Conservation (phyloP, 2,888 invertebrate species). For the Ectemnius continuus region DNA sequence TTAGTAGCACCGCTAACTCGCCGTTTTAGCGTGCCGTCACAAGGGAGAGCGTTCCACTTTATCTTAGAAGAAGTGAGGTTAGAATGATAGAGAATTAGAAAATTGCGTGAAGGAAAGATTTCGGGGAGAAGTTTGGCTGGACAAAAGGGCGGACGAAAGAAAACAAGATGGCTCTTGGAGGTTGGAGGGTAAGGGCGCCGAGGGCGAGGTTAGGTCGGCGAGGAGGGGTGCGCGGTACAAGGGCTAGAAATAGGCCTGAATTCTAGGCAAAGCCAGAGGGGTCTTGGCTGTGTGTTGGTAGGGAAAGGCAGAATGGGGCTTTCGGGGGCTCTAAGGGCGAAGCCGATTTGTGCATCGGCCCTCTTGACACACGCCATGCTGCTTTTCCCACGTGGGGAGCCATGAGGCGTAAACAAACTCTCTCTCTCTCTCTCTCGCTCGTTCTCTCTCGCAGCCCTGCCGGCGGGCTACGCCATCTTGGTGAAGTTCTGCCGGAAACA, state of each 20-base stretch:
- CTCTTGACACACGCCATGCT: constrained; percentile 68
- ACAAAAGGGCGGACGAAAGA: not conserved
- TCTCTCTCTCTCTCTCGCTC: constrained; percentile 59
- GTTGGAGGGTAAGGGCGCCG: not conserved
- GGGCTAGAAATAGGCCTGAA: not conserved
- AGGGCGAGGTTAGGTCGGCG: no score
- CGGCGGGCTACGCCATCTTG: constrained; percentile 64
- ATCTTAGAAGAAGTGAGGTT: no score
- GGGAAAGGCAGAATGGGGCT: constrained; percentile 25
- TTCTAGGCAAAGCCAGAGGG: not conserved
- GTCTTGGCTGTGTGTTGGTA: constrained; percentile 36
- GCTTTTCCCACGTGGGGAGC: constrained; percentile 75
- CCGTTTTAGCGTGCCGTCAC: no score
- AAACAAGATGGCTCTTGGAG: constrained; percentile 1
- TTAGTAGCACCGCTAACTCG: no score
- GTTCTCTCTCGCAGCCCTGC: no score
- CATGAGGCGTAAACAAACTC: constrained; percentile 74
- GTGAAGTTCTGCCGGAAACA: constrained; percentile 67
- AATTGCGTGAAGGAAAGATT: no score
- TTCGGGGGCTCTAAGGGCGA: constrained; percentile 25
- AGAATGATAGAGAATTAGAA: no score
- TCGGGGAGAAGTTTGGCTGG: not conserved
- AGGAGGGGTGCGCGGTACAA: not conserved
- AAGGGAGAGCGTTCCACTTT: no score
- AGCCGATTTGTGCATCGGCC: constrained; percentile 57